Evolutionary conservation across 2,797 vertebrate genomes (phyloP).

Genomic region (Tragopan temminckii): DNA sequence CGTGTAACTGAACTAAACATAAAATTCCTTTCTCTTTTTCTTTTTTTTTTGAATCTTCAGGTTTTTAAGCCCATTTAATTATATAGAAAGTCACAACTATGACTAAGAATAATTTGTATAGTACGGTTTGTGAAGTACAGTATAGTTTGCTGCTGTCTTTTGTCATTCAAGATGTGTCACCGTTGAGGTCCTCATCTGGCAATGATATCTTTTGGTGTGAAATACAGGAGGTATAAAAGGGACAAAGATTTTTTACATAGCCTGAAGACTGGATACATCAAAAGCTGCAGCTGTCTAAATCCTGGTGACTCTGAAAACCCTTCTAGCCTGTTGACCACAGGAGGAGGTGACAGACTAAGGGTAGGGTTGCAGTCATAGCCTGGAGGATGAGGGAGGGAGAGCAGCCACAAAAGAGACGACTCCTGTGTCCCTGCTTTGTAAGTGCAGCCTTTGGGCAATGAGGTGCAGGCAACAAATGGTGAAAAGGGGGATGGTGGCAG

Average conservation of each 20-base stretch:
- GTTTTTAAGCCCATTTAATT: background rate
- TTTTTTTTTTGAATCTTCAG: background rate
- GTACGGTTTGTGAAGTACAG: background rate
- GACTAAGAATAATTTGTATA: background rate
- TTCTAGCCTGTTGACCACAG: rapidly evolving
- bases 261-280: background rate
- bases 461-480: background rate
- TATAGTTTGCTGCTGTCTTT: background rate
- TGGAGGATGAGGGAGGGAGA: background rate
- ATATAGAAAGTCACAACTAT: background rate
- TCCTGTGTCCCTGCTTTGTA: background rate
- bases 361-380: background rate
- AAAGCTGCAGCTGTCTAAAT: background rate
- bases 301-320: rapidly evolving
- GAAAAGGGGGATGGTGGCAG: background rate
- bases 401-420: rapidly evolving
- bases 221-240: background rate
- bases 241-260: background rate
- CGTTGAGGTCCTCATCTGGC: background rate
- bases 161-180: background rate
- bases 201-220: background rate
- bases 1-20: background rate
- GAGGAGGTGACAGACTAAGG: background rate
- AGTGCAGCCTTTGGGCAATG: background rate
- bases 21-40: background rate